Base-by-base conservation (phyloP, 2,888 invertebrate species). In the Ormyrus nitidulus region DNA sequence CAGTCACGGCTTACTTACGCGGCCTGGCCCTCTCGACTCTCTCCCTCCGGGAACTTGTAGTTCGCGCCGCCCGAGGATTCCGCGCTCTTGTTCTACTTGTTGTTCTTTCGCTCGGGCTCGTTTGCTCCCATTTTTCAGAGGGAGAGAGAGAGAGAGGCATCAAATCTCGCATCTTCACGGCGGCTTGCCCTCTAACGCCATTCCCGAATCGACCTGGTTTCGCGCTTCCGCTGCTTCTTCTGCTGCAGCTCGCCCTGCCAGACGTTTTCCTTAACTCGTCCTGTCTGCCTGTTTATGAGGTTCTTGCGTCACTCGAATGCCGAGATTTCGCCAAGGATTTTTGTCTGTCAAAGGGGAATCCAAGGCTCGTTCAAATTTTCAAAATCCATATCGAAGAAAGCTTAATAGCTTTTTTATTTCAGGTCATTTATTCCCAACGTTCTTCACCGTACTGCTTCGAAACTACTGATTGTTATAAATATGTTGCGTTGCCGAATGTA, bases 1-100 rank as follows among this genome's bases (percentile, higher is more conserved):
- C 90, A 89, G 88, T 90, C 90, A 89, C 49, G 44, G 51, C 19
- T 64, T 66, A 66, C 54, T 48, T 56, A n/a, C 49, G 11, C 48
- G 48, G 10, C 44, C 49, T 9, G 51, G 49, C 61, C 44, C 54
- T 11, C 13, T 53, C 13, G 34, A 49, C 49, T 48, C 49, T 48
- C 49, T 48, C 59, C 49, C 46, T 46, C 48, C 48, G 7, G 48
- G 2, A 53, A 7, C 9, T 6, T 54, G 34, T 54, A 13, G 44
- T 59, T 59, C 59, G 2, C 49, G 56, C 34, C 34, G 44, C 53
- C 11, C 11, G 34, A 9, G 53, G 53, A 9, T 4, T 8, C 7
- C 49, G 5, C 6, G 44, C 54, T 58, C 51, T 10, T 48, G 51
- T 13, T 59, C 49, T 61, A 34, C 58, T 73, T 58, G 49, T 44